Conservation (phyloP, 35 echinoderm and acorn worm species). For the Lytechinus pictus region DNA sequence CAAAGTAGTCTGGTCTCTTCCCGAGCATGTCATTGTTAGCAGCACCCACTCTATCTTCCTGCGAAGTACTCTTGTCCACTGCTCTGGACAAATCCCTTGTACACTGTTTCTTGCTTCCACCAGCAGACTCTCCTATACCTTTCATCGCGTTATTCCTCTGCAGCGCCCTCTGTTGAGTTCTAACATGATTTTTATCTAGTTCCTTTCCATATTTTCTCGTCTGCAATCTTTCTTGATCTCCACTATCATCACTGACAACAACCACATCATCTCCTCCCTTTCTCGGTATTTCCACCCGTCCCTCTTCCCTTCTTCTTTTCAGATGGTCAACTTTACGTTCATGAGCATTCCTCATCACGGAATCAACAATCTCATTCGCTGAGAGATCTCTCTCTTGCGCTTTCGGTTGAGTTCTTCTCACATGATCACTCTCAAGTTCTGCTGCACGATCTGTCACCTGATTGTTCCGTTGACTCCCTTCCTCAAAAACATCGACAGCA, state of each 20-base stretch:
- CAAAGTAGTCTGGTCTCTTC: neutral
- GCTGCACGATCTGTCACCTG: no score
- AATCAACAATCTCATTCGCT: neutral
- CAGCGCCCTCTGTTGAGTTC: no score
- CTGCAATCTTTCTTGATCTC: neutral
- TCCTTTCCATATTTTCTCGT: no score
- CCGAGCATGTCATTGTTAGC: conserved; percentile 9
- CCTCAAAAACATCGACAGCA: no score
- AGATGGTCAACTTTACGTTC: neutral
- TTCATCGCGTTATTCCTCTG: no score
- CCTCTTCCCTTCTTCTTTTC: no score
- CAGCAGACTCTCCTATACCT: no score
- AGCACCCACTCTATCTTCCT: neutral
- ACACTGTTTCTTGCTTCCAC: no score
- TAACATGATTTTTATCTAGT: no score
- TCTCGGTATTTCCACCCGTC: neutral
- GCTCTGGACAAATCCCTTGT: no score
- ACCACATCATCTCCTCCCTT: neutral
- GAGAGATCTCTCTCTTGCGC: neutral
- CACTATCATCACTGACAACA: neutral
- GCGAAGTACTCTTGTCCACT: no score
- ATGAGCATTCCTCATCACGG: neutral
- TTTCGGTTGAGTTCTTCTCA: neutral
- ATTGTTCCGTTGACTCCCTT: no score
- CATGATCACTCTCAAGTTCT: neutral